Evolutionary conservation across 2,113 vertebrate genomes (phyloP).

Genomic region (Uropsilus gracilis): DNA sequence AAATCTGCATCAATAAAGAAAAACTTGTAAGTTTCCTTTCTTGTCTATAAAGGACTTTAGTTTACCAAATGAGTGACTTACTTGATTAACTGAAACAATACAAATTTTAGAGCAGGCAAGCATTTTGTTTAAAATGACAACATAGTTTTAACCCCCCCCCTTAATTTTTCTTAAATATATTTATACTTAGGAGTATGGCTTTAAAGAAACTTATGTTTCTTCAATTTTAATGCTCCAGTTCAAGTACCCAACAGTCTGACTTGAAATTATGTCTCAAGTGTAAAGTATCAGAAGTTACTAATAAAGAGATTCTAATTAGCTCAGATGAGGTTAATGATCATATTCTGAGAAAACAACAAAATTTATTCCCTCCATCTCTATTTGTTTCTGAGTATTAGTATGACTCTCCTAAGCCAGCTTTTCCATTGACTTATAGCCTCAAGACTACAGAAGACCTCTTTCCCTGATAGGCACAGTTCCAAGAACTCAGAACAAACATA

Average conservation of each 20-base stretch:
- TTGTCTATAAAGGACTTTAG: background rate
- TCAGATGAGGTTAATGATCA: background rate
- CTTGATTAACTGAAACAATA: background rate
- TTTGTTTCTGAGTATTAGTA: background rate
- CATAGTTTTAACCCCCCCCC: background rate
- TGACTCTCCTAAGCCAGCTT: background rate
- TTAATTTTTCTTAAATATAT: background rate
- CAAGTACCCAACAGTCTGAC: background rate
- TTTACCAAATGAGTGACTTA: background rate
- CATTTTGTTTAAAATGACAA: background rate
- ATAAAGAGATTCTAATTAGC: background rate
- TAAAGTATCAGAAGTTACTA: background rate
- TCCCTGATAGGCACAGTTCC: background rate
- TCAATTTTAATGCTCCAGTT: background rate
- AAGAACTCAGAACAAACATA: background rate
- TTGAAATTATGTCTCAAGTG: background rate
- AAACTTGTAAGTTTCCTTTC: background rate
- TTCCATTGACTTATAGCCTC: background rate
- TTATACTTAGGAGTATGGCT: background rate
- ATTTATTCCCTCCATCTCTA: background rate
- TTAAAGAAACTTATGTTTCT: slow-evolving; percentile 5
- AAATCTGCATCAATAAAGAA: background rate
- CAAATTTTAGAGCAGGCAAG: background rate
- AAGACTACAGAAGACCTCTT: background rate
- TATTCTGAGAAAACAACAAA: slow-evolving; percentile 12